These are phyloP conservation scores for Drosophila greeni DNA, from an alignment of 2,888 invertebrate genomes.

Conservation along the genomic window DNA sequence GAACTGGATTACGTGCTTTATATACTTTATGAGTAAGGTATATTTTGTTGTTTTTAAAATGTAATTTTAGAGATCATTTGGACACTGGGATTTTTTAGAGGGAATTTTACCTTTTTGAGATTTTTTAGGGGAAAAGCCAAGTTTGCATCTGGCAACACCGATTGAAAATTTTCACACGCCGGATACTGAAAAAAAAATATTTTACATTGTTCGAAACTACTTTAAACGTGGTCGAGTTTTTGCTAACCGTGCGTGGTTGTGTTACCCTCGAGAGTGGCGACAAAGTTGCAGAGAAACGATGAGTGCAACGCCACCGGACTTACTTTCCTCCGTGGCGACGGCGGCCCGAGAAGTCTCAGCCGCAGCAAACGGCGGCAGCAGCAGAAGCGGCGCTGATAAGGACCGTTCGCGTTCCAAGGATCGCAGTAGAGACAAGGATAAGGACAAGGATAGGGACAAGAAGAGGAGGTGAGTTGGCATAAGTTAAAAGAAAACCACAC, in stretches of 20 bases:
- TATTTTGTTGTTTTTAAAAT: no score
- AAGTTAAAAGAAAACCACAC: neutral
- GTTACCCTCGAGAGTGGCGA: neutral
- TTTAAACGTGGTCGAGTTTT: neutral
- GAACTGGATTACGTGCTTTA: no score
- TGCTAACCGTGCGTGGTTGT: neutral
- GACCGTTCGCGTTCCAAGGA: constrained; percentile 41
- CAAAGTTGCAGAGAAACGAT: constrained; percentile 33
- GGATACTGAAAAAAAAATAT: constrained; percentile 31
- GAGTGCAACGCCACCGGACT: constrained; percentile 65
- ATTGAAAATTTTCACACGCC: constrained; percentile 38
- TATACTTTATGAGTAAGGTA: no score
- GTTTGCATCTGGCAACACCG: no score
- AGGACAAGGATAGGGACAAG: constrained; percentile 59
- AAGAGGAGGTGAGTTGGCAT: constrained; percentile 61
- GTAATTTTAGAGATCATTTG: no score
- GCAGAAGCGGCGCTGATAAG: constrained; percentile 47
- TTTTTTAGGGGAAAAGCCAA: no score
- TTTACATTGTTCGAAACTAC: neutral
- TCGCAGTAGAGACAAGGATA: constrained; percentile 69
- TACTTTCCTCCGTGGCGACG: constrained; percentile 31
- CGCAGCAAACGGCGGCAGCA: constrained; percentile 55
- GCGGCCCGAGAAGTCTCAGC: constrained; percentile 44
- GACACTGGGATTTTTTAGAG: no score
- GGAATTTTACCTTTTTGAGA: no score